A percentile compares a stretch with the other conserved stretches of the same genome.
Evolutionary conservation across 2,888 invertebrate genomes (phyloP).

Genomic region (Empis stercorea): DNA sequence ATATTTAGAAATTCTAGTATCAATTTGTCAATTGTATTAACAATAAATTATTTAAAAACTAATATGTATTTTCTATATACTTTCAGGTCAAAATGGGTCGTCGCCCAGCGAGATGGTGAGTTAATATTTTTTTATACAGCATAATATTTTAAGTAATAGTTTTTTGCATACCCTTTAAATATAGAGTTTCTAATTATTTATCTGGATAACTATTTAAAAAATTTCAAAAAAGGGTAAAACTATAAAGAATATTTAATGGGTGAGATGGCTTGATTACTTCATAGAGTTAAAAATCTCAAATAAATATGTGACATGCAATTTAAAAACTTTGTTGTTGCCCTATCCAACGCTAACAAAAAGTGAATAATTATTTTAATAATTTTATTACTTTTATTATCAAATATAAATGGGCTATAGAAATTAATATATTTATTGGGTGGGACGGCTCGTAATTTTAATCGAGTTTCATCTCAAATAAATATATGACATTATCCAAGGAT

Average conservation of each 20-base stretch:
- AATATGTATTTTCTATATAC: neutral
- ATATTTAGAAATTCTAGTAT: too few relatives aligned
- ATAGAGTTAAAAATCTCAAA: neutral
- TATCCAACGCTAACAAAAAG: neutral
- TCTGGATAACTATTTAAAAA: too few relatives aligned
- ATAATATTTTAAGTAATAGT: too few relatives aligned
- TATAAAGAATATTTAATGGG: conserved; percentile 6
- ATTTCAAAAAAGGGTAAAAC: neutral
- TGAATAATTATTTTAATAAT: neutral
- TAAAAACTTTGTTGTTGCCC: too few relatives aligned
- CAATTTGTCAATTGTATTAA: too few relatives aligned
- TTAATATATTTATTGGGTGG: conserved; percentile 11
- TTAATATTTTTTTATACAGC: conserved; percentile 22
- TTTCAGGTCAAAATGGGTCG: conserved; percentile 66
- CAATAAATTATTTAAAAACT: too few relatives aligned
- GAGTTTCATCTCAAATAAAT: conserved; percentile 13
- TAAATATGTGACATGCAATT: neutral
- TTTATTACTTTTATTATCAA: neutral
- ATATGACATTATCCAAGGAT: conserved; percentile 3
- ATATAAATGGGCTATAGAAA: conserved; percentile 4
- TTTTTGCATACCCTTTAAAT: too few relatives aligned
- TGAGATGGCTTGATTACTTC: conserved; percentile 1
- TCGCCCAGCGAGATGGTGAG: conserved; percentile 96
- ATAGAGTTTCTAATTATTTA: too few relatives aligned
- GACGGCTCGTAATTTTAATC: conserved; percentile 13